These are phyloP conservation scores for Onychomys arenicola DNA, from an alignment of 2,797 vertebrate genomes.

Conservation along the genomic window DNA sequence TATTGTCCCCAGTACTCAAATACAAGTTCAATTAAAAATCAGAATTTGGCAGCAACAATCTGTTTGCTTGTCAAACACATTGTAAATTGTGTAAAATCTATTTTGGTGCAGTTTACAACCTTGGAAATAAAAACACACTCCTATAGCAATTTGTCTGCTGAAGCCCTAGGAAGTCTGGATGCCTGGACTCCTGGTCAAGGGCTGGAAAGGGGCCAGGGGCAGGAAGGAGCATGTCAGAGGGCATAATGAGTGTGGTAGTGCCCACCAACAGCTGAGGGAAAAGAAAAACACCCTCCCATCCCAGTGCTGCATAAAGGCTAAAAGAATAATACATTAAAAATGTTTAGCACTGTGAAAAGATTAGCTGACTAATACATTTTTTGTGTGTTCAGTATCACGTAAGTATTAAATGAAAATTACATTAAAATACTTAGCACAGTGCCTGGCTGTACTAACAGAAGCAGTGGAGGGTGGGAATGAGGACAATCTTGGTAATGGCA, in stretches of 20 bases:
- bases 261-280: slow-evolving; percentile 37
- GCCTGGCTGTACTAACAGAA: neutral
- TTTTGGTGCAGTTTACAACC: slow-evolving; percentile 87
- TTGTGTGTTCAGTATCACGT: neutral
- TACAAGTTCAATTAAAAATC: slow-evolving; percentile 81
- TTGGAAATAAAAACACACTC: slow-evolving; percentile 79
- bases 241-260: neutral
- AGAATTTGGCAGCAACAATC: slow-evolving; percentile 72
- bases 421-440: neutral
- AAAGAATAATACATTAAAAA: neutral
- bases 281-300: neutral
- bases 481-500: neutral
- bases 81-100: slow-evolving; percentile 79
- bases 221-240: neutral
- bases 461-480: too few species aligned
- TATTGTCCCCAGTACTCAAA: slow-evolving; percentile 70
- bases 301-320: neutral
- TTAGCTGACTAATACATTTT: neutral
- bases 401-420: neutral
- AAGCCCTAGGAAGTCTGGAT: slow-evolving; percentile 82
- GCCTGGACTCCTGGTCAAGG: slow-evolving; percentile 81
- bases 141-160: slow-evolving; percentile 84
- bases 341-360: neutral
- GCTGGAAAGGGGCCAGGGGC: slow-evolving; percentile 60
- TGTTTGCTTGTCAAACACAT: slow-evolving; percentile 83